These are phyloP conservation scores for Turritopsis dohrnii DNA, from an alignment of 30 jellyfish, hydroid and myxozoan genomes.

Conservation along the genomic window DNA sequence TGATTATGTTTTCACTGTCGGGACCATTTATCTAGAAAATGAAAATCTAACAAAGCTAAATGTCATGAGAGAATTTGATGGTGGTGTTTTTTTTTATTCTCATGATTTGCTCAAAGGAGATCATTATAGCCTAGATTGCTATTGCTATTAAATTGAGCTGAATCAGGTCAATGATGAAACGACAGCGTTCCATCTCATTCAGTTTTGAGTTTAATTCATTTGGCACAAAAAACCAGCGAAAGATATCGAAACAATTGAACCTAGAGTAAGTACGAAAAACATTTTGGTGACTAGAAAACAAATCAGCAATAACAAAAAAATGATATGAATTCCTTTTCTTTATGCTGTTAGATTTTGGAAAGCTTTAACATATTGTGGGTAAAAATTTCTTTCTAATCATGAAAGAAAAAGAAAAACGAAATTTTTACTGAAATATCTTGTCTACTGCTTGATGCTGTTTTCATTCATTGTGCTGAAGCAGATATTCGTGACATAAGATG, in stretches of 20 bases:
- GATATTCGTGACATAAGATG: not conserved
- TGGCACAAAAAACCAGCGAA: not conserved
- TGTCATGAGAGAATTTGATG: not conserved
- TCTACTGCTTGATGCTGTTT: not conserved
- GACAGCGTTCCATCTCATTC: conserved; percentile 14
- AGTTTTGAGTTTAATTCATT: not conserved
- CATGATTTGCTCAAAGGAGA: not conserved
- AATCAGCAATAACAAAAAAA: too few relatives aligned
- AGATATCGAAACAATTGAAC: not conserved
- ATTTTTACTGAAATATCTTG: not conserved
- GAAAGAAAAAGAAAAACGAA: not conserved
- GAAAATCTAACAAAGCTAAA: not conserved
- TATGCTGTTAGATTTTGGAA: too few relatives aligned
- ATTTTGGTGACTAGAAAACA: too few relatives aligned
- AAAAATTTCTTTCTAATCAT: not conserved
- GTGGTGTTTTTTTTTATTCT: not conserved
- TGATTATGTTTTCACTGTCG: not conserved
- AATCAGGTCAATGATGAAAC: not conserved
- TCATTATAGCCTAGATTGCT: not conserved
- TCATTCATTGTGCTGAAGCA: not conserved
- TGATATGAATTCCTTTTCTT: too few relatives aligned
- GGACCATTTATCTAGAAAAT: not conserved
- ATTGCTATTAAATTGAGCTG: not conserved
- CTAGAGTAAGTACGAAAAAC: not conserved
- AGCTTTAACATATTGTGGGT: not conserved